Conservation (phyloP, 2,113 vertebrate species). For the Heptranchias perlo region DNA sequence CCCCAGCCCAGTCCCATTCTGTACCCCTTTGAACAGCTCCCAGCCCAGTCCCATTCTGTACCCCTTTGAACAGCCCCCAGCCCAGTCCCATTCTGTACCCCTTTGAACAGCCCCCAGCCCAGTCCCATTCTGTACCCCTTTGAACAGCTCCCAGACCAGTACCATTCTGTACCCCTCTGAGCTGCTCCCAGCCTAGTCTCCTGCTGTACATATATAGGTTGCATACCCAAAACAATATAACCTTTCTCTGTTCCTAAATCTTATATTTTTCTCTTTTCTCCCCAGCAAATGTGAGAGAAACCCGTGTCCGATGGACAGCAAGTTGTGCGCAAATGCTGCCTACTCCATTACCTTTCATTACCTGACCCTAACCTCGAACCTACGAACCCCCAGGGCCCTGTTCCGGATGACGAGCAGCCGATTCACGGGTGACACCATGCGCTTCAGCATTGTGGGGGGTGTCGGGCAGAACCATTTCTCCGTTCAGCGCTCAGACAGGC, state of each 20-base stretch:
- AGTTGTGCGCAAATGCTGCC: conserved; percentile 59
- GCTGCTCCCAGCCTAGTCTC: not conserved
- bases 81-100: not conserved
- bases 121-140: not conserved
- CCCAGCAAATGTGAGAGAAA: conserved; percentile 75
- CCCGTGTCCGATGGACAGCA: conserved; percentile 66
- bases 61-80: not conserved
- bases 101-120: not conserved
- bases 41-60: not conserved
- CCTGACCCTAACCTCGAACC: conserved; percentile 69
- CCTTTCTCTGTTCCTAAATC: not conserved
- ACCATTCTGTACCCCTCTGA: not conserved
- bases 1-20: not conserved
- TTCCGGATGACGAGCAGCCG: conserved; percentile 69
- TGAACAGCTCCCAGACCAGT: not conserved
- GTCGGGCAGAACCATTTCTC: conserved; percentile 50
- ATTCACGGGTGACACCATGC: conserved; percentile 61
- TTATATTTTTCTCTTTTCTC: not conserved
- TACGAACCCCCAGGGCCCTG: conserved; percentile 60
- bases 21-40: not conserved
- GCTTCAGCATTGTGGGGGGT: conserved; percentile 59
- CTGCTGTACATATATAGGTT: not conserved
- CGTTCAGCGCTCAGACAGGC: conserved; percentile 64
- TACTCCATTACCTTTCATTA: conserved; percentile 76
- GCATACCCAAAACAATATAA: not conserved